Conservation (phyloP, 2,888 invertebrate species). For the Caenorhabditis sp. region DNA sequence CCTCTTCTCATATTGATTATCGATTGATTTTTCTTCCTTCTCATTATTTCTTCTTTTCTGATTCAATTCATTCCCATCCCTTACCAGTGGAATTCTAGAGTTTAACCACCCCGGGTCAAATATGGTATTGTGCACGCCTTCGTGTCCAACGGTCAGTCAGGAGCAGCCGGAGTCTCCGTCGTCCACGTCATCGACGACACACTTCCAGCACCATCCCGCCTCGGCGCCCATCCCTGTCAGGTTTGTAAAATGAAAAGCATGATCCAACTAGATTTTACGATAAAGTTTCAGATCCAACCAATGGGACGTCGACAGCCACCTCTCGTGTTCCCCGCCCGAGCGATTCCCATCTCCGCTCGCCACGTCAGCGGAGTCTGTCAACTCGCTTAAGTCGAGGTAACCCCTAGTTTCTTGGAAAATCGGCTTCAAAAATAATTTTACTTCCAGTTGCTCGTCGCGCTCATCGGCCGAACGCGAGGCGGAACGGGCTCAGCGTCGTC, state of each 20-base stretch:
- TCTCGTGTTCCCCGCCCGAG: conserved; percentile 62
- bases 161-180: conserved; percentile 47
- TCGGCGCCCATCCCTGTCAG: conserved; percentile 70
- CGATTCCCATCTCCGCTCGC: conserved; percentile 68
- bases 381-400: conserved; percentile 68
- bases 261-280: background rate
- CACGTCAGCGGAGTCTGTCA: conserved; percentile 68
- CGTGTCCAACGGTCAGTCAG: conserved; percentile 60
- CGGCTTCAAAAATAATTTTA: background rate
- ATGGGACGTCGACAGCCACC: conserved; percentile 44
- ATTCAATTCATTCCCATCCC: too few relatives aligned
- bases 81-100: too few relatives aligned
- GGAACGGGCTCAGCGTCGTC: conserved; percentile 70
- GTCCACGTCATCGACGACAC: conserved; percentile 53
- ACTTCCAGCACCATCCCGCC: conserved; percentile 43
- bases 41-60: background rate
- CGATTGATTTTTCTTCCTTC: conserved; percentile 6
- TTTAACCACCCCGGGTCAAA: conserved; percentile 69
- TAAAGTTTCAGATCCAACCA: conserved; percentile 24
- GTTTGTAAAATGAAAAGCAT: conserved; percentile 34
- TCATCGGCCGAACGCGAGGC: conserved; percentile 72
- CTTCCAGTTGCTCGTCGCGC: conserved; percentile 70
- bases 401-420: background rate
- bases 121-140: conserved; percentile 72
- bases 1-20: conserved; percentile 31